Evolutionary conservation across 2,113 vertebrate genomes (phyloP).

Genomic region (Dicrurus megarhynchus): DNA sequence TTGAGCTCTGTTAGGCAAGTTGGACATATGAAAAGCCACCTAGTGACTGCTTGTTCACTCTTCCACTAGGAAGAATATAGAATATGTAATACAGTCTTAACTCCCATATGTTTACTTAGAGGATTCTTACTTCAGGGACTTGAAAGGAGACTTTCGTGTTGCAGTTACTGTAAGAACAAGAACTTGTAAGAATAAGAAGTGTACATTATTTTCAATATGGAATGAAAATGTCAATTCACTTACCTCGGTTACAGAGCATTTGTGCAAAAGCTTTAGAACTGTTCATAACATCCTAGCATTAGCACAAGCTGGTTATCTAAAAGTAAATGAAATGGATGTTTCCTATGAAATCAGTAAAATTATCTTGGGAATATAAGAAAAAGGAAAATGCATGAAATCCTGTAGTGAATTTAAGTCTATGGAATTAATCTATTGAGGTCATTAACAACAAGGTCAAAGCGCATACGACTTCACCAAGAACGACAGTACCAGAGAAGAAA

Average conservation of each 20-base stretch:
- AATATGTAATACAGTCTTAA: not conserved
- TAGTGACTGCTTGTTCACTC: not conserved
- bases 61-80: not conserved
- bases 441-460: not conserved
- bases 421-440: not conserved
- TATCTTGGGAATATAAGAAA: not conserved
- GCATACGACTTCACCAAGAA: not conserved
- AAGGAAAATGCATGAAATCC: not conserved
- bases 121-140: not conserved
- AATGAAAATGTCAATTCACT: not conserved
- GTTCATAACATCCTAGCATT: not conserved
- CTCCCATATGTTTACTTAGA: not conserved
- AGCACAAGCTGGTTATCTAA: not conserved
- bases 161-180: not conserved
- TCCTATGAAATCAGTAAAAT: not conserved
- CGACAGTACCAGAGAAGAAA: not conserved
- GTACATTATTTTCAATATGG: not conserved
- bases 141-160: not conserved
- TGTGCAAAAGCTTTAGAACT: not conserved
- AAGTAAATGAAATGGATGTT: conserved; percentile 1
- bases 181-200: not conserved
- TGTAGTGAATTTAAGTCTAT: not conserved
- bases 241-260: not conserved
- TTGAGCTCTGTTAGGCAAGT: not conserved
- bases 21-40: not conserved